Evolutionary conservation across 2,888 invertebrate genomes (phyloP).

Genomic region (Tanaodytes sp.): DNA sequence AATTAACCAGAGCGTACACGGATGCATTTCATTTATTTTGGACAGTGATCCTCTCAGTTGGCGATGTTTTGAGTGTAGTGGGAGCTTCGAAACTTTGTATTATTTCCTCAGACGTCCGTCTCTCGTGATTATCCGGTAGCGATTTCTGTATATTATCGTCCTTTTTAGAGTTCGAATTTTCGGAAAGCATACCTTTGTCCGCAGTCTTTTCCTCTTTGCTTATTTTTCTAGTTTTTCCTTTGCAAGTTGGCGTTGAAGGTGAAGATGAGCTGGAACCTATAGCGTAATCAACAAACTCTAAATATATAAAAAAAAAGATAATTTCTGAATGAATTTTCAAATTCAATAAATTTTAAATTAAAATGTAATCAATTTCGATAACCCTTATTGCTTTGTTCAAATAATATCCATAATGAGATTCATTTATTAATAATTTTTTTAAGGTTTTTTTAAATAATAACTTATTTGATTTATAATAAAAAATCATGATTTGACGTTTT

Average conservation of each 20-base stretch:
- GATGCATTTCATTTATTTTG: conserved; percentile 58
- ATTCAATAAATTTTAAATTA: too few relatives aligned
- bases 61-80: conserved; percentile 47
- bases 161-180: conserved; percentile 50
- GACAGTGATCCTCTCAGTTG: conserved; percentile 50
- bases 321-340: too few relatives aligned
- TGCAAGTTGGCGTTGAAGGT: conserved; percentile 66
- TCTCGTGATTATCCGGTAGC: conserved; percentile 50
- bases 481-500: too few relatives aligned
- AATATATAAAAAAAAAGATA: too few relatives aligned
- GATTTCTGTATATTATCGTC: conserved; percentile 50
- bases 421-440: too few relatives aligned
- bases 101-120: conserved; percentile 52
- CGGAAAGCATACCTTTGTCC: conserved; percentile 58
- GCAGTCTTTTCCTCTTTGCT: conserved; percentile 68
- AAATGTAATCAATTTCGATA: too few relatives aligned
- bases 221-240: conserved; percentile 66
- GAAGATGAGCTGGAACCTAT: conserved; percentile 64
- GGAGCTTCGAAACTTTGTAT: conserved; percentile 55
- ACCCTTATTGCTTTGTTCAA: too few relatives aligned
- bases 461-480: too few relatives aligned
- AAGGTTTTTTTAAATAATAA: too few relatives aligned
- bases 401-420: too few relatives aligned
- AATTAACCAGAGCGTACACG: conserved; percentile 58
- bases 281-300: too few relatives aligned